These are phyloP conservation scores for Zaprionus inermis DNA, from an alignment of 1,140 invertebrate genomes.

Conservation along the genomic window DNA sequence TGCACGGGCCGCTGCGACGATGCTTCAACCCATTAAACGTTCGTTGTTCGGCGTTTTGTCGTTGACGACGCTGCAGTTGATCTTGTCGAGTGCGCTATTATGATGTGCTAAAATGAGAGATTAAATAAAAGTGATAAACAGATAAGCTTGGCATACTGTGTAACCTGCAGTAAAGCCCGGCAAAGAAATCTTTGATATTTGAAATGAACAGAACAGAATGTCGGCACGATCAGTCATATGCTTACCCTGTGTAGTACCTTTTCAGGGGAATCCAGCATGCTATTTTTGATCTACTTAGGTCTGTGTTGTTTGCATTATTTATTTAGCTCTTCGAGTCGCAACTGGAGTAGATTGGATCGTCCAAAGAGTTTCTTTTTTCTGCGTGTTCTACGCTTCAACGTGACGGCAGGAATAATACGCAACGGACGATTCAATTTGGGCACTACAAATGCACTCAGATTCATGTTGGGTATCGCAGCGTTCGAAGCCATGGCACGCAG, in stretches of 20 bases:
- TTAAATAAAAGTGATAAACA: background rate
- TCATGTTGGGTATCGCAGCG: background rate
- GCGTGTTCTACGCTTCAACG: background rate
- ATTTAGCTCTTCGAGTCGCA: background rate
- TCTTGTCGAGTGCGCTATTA: background rate
- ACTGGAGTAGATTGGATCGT: background rate
- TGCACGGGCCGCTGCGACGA: background rate
- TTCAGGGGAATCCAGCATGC: background rate
- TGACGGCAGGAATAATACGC: background rate
- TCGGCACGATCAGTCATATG: too few species aligned
- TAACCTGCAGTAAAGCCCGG: background rate
- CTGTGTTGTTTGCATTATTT: background rate
- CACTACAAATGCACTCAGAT: background rate
- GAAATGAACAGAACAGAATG: too few species aligned
- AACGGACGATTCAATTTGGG: background rate
- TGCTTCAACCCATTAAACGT: background rate
- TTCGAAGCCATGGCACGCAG: background rate
- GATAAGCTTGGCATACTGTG: background rate
- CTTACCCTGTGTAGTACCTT: too few species aligned
- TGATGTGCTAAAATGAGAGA: background rate
- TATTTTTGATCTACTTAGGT: background rate
- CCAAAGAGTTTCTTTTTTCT: background rate
- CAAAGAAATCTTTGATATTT: too few species aligned
- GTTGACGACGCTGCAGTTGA: too few species aligned
- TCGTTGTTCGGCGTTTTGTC: background rate